A percentile compares a stretch with the other conserved stretches of the same genome.
These are phyloP conservation scores for Neogobius melanostomus DNA, from an alignment of 2,113 vertebrate genomes.

Conservation along the genomic window DNA sequence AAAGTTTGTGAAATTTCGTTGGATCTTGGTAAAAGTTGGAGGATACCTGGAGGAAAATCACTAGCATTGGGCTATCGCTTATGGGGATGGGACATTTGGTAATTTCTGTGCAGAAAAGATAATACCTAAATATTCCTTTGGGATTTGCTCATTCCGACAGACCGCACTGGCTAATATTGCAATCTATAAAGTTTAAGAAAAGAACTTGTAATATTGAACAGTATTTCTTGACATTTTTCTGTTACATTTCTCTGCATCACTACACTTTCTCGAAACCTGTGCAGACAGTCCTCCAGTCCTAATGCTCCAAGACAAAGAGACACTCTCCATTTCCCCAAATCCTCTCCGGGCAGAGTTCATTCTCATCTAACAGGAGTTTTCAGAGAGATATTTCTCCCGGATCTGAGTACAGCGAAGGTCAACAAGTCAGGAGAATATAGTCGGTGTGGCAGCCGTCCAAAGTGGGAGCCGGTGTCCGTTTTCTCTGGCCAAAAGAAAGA, in stretches of 20 bases:
- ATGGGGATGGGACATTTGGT: no score
- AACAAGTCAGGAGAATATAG: slow-evolving; percentile 19
- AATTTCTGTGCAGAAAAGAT: no score
- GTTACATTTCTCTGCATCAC: neutral
- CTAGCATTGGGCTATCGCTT: no score
- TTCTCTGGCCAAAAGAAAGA: slow-evolving; percentile 39
- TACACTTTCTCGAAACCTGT: neutral
- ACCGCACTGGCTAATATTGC: no score
- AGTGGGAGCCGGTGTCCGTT: slow-evolving; percentile 33
- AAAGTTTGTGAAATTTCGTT: no score
- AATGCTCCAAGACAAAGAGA: slow-evolving; percentile 1
- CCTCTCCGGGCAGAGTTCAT: slow-evolving; percentile 22
- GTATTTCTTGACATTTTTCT: neutral
- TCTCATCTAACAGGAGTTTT: slow-evolving; percentile 14
- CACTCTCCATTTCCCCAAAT: slow-evolving; percentile 24
- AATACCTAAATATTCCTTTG: no score
- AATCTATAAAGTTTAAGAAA: neutral
- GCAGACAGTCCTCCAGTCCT: neutral
- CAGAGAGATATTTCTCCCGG: slow-evolving; percentile 18
- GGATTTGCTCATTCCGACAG: no score
- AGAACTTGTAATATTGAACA: neutral
- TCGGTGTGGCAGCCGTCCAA: slow-evolving; percentile 18
- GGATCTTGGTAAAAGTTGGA: no score
- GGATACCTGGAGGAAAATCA: no score
- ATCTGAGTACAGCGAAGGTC: slow-evolving; percentile 26